Conservation (phyloP, 2,888 invertebrate species). For the Plagodis pulveraria region DNA sequence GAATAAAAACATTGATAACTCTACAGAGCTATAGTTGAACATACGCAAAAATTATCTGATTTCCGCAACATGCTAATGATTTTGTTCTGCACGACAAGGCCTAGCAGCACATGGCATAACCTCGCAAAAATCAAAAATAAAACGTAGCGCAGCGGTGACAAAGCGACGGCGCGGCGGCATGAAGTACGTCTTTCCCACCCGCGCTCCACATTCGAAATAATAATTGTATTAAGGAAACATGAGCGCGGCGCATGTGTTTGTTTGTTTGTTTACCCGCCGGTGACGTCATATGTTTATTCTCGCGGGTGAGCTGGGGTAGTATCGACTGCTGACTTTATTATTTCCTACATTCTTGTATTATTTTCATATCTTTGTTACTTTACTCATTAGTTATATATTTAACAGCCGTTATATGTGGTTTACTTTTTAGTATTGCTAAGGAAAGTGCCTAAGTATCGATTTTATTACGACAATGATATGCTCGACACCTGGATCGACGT, state of each 20-base stretch:
- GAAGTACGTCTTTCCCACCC: slow-evolving; percentile 61
- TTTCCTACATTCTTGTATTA: slow-evolving; percentile 5
- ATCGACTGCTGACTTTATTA: slow-evolving; percentile 38
- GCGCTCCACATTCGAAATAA: slow-evolving; percentile 83
- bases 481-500: too few relatives aligned
- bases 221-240: slow-evolving; percentile 86
- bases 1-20: background rate
- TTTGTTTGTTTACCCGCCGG: slow-evolving; percentile 85
- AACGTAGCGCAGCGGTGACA: slow-evolving; percentile 31
- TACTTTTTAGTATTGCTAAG: too few relatives aligned
- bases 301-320: slow-evolving; percentile 62
- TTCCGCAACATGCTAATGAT: slow-evolving; percentile 2
- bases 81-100: slow-evolving; percentile 15
- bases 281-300: slow-evolving; percentile 86
- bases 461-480: too few relatives aligned
- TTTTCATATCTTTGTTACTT: background rate
- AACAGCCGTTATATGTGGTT: too few relatives aligned
- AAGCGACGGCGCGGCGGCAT: slow-evolving; percentile 27
- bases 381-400: background rate
- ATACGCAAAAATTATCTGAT: slow-evolving; percentile 7
- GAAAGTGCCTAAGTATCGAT: too few relatives aligned
- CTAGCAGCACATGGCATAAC: slow-evolving; percentile 40
- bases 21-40: background rate
- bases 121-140: slow-evolving; percentile 62
- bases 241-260: slow-evolving; percentile 85